A percentile compares a stretch with the other conserved stretches of the same genome.
These are phyloP conservation scores for Ursus arctos DNA, from an alignment of 2,113 vertebrate species.

Conservation along the genomic window DNA sequence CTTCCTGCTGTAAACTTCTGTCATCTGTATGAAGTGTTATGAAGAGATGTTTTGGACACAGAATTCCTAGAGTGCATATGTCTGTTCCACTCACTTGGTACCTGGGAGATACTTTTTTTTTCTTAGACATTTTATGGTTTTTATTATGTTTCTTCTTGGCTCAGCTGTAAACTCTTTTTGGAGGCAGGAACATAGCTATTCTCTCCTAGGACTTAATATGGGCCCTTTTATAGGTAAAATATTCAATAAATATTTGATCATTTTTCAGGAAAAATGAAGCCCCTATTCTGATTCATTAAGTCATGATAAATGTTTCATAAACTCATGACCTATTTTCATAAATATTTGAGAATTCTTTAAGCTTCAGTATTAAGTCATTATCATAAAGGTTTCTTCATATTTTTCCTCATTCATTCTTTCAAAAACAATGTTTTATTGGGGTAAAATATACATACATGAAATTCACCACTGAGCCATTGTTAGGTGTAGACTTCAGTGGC, in stretches of 20 bases:
- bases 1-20: neutral
- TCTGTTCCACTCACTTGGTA: neutral
- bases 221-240: neutral
- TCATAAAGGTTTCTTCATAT: neutral
- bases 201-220: neutral
- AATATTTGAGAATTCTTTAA: neutral
- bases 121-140: neutral
- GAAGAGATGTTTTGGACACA: neutral
- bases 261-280: neutral
- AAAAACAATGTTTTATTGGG: neutral
- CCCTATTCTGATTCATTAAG: neutral
- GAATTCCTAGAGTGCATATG: neutral
- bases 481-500: neutral
- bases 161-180: neutral
- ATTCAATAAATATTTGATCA: neutral
- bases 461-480: neutral
- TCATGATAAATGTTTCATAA: constrained; percentile 22
- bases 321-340: neutral
- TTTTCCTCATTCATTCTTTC: constrained; percentile 1
- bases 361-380: neutral
- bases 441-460: neutral
- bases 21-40: neutral
- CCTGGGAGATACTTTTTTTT: neutral
- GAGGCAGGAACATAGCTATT: neutral
- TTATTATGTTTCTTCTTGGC: neutral